These are phyloP conservation scores for Apotomis turbidana DNA, from an alignment of 2,888 invertebrate genomes.

Conservation along the genomic window DNA sequence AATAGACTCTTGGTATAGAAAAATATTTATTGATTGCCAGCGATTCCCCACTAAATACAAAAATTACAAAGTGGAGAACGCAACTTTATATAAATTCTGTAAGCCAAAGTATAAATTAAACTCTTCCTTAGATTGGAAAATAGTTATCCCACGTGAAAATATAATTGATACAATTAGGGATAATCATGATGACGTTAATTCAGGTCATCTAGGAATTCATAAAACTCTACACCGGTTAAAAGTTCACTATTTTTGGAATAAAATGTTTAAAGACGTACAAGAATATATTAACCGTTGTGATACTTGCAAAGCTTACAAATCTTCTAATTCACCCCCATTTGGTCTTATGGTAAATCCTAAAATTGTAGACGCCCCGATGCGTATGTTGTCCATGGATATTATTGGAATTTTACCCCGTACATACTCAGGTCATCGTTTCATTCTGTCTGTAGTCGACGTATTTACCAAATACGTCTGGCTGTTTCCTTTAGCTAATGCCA, in stretches of 20 bases:
- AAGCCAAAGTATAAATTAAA: constrained; percentile 15
- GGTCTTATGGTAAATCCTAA: constrained; percentile 14
- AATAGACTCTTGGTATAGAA: constrained; percentile 13
- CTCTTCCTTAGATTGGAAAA: constrained; percentile 16
- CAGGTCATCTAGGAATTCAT: constrained; percentile 18
- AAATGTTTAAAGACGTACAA: constrained; percentile 9
- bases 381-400: constrained; percentile 2
- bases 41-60: constrained; percentile 19
- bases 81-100: constrained; percentile 7
- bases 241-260: constrained; percentile 19
- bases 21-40: constrained; percentile 17
- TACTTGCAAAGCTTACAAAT: constrained; percentile 18
- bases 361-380: constrained; percentile 8
- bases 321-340: constrained; percentile 4
- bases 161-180: constrained; percentile 5
- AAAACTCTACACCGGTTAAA: constrained; percentile 19
- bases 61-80: constrained; percentile 23
- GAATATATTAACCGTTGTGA: constrained; percentile 5
- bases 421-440: constrained; percentile 24
- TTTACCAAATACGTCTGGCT: constrained; percentile 27
- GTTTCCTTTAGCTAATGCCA: constrained; percentile 22
- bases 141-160: constrained; percentile 12
- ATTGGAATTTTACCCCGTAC: constrained; percentile 12
- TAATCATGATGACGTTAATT: constrained; percentile 25
- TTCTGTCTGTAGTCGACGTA: constrained; percentile 19